Evolutionary conservation across 2,888 invertebrate genomes (phyloP).

Genomic region (Latrodectus elegans): DNA sequence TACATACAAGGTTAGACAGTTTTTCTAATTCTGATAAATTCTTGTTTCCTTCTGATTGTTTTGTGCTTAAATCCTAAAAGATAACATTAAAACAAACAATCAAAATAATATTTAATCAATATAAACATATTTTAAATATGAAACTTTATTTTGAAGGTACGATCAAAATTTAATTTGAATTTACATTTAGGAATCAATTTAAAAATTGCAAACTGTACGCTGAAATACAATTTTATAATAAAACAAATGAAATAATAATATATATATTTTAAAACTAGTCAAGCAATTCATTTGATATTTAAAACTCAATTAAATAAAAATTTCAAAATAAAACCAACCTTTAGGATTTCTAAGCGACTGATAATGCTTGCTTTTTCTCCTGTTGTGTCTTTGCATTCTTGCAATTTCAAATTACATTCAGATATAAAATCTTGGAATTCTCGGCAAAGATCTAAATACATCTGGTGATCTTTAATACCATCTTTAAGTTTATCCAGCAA

Average conservation of each 20-base stretch:
- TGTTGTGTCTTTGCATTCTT: constrained; percentile 86
- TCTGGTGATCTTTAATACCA: constrained; percentile 89
- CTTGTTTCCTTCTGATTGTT: constrained; percentile 76
- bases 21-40: constrained; percentile 83
- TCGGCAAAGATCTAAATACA: constrained; percentile 84
- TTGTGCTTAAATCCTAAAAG: constrained; percentile 79
- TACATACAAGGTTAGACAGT: constrained; percentile 77
- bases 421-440: constrained; percentile 88
- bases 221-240: no score
- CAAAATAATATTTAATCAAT: no score
- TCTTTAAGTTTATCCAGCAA: constrained; percentile 88
- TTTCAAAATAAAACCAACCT: constrained; percentile 71
- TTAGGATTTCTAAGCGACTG: constrained; percentile 75
- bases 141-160: no score
- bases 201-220: no score
- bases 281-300: no score
- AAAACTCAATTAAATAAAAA: background rate
- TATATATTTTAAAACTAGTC: no score
- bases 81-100: background rate
- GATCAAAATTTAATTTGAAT: no score
- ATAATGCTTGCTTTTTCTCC: constrained; percentile 88
- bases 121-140: no score
- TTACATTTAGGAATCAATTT: no score
- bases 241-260: no score
- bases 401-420: constrained; percentile 85